Evolutionary conservation across 2,113 vertebrate genomes (phyloP), one percentile per base, ranked within the genome.

Genomic region (Okapia johnstoni): DNA sequence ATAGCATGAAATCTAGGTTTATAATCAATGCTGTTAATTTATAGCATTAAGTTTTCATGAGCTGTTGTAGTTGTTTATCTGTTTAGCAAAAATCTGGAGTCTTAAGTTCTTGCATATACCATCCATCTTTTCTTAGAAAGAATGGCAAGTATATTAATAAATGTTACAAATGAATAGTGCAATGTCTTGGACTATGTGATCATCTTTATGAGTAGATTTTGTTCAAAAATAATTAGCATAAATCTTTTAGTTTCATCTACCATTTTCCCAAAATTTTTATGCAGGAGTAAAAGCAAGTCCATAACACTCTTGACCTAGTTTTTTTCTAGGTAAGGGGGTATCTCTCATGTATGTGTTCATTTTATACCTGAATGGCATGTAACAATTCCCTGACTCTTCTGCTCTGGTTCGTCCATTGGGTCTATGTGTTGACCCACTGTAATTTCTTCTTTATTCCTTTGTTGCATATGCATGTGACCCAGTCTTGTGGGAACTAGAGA

Each of bases 271-370:
- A n/a, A 14, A 1, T n/a, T 77, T 61, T 30, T 15, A 28, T 48
- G 25, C 36, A 73, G 4, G 15, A 73, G 0, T 6, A 7, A 0
- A 36, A 10, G 2, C 36, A 6, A 7, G 9, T 76, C 17, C 36
- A 13, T 1, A 81, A 30, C 10, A 4, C 23, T 23, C 15, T 33
- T 83, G 30, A 40, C 7, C 43, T 21, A 16, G 16, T 46, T 4
- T 36, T 33, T 58, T 33, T 85, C 79, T 14, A n/a, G 43, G 16
- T 36, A 26, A 46, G 9, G 16, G 7, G 2, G 0, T 54, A 21
- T 9, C 3, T 43, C 33, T 55, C 26, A 15, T 26, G 1, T 17
- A 2, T 13, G 3, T 36, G 23, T 36, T 11, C 5, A 4, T 48
- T 61, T 19, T 61, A 3, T 40, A 40, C 48, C 23, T 36, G 30